A percentile compares a stretch with the other conserved stretches of the same genome.
Conservation (phyloP, 1,140 invertebrate species). For the Drosophila punjabiensis region DNA sequence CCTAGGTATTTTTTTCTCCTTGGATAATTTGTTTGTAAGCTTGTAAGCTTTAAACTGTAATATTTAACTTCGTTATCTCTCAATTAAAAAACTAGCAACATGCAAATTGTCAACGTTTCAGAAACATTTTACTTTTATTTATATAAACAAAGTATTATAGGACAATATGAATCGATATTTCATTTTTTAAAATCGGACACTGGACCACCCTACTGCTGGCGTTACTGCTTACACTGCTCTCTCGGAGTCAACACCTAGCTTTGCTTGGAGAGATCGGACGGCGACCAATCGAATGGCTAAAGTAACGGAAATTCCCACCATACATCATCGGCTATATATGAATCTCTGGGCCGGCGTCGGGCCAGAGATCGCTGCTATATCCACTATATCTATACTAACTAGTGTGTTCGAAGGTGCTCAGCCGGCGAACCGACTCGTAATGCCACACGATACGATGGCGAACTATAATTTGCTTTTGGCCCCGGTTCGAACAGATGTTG, state of each 20-base stretch:
- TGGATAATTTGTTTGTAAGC: not conserved
- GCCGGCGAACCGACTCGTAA: constrained; percentile 4
- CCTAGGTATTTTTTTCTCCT: not conserved
- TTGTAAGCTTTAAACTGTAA: not conserved
- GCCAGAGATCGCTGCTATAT: constrained; percentile 39
- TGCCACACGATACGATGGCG: constrained; percentile 15
- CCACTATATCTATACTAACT: constrained; percentile 41
- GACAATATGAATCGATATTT: not conserved
- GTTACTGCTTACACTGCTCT: constrained; percentile 10
- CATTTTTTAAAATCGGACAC: not conserved
- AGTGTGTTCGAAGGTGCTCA: constrained; percentile 14
- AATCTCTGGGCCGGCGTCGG: constrained; percentile 27
- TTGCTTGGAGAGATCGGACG: constrained; percentile 25
- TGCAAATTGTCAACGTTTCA: not conserved
- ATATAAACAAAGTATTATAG: too few species aligned
- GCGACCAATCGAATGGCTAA: constrained; percentile 57
- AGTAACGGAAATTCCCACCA: constrained; percentile 78
- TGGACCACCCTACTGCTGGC: constrained; percentile 8
- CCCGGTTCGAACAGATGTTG: constrained; percentile 38
- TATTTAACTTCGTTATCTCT: not conserved
- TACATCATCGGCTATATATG: constrained; percentile 75
- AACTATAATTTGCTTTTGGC: constrained; percentile 21
- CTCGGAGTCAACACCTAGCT: constrained; percentile 35
- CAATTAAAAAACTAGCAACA: not conserved
- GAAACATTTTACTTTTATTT: not conserved